A percentile compares a stretch with the other conserved stretches of the same genome.
Conservation (phyloP, 2,888 invertebrate species). For the Thereva unica region DNA sequence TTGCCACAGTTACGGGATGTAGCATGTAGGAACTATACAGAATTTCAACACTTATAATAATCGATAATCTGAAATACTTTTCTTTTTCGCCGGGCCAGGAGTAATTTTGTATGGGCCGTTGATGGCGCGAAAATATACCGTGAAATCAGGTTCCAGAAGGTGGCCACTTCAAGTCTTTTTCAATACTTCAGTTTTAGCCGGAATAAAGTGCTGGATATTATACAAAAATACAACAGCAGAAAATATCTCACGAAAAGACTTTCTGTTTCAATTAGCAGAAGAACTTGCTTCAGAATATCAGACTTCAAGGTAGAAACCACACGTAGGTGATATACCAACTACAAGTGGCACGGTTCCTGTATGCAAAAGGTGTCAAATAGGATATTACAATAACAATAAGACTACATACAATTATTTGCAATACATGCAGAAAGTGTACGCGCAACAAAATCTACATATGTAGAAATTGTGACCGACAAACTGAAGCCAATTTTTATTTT, state of each 20-base stretch:
- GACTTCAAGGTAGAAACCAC: constrained; percentile 10
- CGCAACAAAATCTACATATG: background rate
- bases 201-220: background rate
- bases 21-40: too few species aligned
- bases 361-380: constrained; percentile 23
- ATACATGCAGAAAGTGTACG: constrained; percentile 1
- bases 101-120: too few species aligned
- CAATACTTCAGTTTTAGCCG: constrained; percentile 29
- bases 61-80: too few species aligned
- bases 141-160: constrained; percentile 40
- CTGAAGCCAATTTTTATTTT: too few species aligned
- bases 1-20: too few species aligned
- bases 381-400: background rate
- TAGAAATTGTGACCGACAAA: too few species aligned
- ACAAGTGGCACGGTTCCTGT: constrained; percentile 2
- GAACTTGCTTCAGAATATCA: constrained; percentile 16
- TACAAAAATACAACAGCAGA: background rate
- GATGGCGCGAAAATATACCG: constrained; percentile 45
- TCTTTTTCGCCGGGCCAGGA: too few species aligned
- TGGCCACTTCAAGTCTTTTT: constrained; percentile 39
- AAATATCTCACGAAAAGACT: constrained; percentile 40
- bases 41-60: too few species aligned
- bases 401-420: background rate
- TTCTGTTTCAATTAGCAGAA: constrained; percentile 39
- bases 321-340: too few species aligned